These are phyloP conservation scores for Ageneiosus marmoratus DNA, from an alignment of 2,113 vertebrate genomes.

Conservation along the genomic window DNA sequence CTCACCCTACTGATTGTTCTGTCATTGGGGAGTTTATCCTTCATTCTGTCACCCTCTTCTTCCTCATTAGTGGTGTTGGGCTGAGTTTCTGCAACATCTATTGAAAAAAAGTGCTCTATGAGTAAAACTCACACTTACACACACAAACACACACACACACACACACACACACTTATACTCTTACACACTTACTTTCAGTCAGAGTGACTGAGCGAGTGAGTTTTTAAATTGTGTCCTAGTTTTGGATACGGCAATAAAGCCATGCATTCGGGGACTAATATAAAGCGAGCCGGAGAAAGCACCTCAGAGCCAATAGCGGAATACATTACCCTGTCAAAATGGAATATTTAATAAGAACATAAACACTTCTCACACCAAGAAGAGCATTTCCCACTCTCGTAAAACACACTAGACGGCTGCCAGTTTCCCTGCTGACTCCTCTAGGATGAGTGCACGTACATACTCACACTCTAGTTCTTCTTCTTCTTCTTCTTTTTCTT, in stretches of 20 bases:
- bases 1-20: background rate
- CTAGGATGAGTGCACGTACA: background rate
- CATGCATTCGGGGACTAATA: constrained; percentile 30
- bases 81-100: constrained; percentile 14
- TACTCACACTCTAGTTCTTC: background rate
- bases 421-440: background rate
- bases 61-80: constrained; percentile 5
- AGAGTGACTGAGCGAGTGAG: constrained; percentile 1
- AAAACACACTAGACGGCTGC: background rate
- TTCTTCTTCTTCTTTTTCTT: background rate
- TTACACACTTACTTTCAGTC: background rate
- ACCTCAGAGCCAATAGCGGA: constrained; percentile 31
- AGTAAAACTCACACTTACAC: background rate
- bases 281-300: constrained; percentile 3
- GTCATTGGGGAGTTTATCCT: constrained; percentile 6
- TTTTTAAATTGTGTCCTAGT: constrained; percentile 44
- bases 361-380: constrained; percentile 33
- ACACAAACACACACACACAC: background rate
- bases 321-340: constrained; percentile 44
- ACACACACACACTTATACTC: background rate
- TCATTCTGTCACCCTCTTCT: constrained; percentile 10
- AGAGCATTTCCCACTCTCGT: background rate
- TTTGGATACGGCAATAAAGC: constrained; percentile 29
- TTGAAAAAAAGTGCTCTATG: constrained; percentile 7
- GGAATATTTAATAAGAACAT: constrained; percentile 44